Evolutionary conservation across 2,113 vertebrate species (phyloP), one percentile per base, ranked within the genome.

Genomic region (Tringa solitaria): DNA sequence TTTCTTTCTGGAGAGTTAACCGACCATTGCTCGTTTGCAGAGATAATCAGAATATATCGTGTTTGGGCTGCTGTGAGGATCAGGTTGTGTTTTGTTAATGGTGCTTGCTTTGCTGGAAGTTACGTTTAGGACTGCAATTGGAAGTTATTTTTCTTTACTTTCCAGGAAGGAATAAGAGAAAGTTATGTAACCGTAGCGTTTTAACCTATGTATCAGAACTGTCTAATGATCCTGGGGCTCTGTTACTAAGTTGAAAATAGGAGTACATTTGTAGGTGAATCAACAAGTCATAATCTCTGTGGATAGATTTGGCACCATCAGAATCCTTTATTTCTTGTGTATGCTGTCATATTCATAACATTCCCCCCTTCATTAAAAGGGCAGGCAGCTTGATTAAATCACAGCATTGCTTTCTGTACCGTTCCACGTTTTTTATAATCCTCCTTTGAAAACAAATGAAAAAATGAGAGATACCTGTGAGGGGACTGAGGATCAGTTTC

Each of bases 121-220:
- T 84, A 61, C 30, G n/a, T 82, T 89, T 63, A 59, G 43, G 37
- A 13, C 51, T 48, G 35, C 48, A 75, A 12, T 35, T 78, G 33
- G 46, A 43, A 86, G 43, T 43, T 80, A 32, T 17, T 86, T 81
- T 92, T 75, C 51, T 39, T 59, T 74, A n/a, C 79, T 79, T 93
- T 67, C 26, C 19, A 84, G 81, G 76, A 54, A 88, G 82, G 75
- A 74, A 19, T 60, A 39, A 70, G 82, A 53, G 57, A 59, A 89
- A 63, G 73, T 84, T 93, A 88, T 23, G 74, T 95, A 92, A 95
- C 15, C 0, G 2, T 3, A 46, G 9, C 50, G 26, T 85, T 85
- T 59, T 56, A 73, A 32, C 6, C 33, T 64, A 2, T n/a, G 69
- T 41, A 37, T 83, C 32, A 26, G 76, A 92, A 68, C 59, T 89